A percentile compares a stretch with the other conserved stretches of the same genome.
phyloP scores from a whole-genome alignment of 1,140 invertebrate genomes.

The Rhizoglyphus robini region DNA sequence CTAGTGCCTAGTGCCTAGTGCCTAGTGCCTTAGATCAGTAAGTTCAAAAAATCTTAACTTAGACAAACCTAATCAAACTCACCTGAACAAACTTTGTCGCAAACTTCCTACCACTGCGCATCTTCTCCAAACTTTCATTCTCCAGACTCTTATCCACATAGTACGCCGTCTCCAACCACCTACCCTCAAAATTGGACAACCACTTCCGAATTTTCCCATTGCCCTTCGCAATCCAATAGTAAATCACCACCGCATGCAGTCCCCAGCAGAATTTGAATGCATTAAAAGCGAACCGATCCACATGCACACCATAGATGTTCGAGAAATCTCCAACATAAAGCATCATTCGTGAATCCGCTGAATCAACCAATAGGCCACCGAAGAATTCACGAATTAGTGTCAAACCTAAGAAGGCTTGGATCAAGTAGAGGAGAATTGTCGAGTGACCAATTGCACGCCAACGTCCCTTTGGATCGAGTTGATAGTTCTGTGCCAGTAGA shows the following conservation, averaged over 20 bases:
- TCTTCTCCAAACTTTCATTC: not conserved
- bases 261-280: conserved; percentile 1
- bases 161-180: not conserved
- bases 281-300: conserved; percentile 16
- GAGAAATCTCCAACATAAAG: conserved; percentile 2
- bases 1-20: too few relatives aligned
- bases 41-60: not conserved
- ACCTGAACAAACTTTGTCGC: not conserved
- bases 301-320: not conserved
- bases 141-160: conserved; percentile 1
- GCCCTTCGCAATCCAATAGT: conserved; percentile 6
- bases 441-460: not conserved
- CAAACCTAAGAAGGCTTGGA: not conserved
- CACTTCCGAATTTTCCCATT: conserved; percentile 6
- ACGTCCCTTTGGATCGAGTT: not conserved
- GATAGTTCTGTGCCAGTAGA: not conserved
- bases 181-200: conserved; percentile 5
- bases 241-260: not conserved
- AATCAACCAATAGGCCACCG: not conserved
- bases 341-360: not conserved
- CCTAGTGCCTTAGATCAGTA: not conserved
- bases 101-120: not conserved
- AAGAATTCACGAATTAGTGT: not conserved
- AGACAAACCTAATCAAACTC: not conserved
- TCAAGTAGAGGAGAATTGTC: not conserved